Evolutionary conservation across 2,888 invertebrate genomes (phyloP).

Genomic region (Lagria hirta): DNA sequence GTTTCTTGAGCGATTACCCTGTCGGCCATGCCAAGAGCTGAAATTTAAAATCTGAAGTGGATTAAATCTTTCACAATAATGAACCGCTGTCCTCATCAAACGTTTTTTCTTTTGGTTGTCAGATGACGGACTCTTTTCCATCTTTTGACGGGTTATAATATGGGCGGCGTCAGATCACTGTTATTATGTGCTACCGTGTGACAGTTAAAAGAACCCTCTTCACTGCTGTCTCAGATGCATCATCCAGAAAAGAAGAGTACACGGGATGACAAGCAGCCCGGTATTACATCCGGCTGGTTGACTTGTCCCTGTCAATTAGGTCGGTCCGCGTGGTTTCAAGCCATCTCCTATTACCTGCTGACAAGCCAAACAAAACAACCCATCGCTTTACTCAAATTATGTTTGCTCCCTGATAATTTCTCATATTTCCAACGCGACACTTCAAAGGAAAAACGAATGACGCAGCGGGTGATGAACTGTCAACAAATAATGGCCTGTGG

Average conservation of each 20-base stretch:
- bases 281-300: conserved; percentile 54
- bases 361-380: conserved; percentile 49
- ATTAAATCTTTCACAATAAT: conserved; percentile 18
- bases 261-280: conserved; percentile 48
- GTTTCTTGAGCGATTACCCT: background rate
- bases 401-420: conserved; percentile 43
- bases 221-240: conserved; percentile 34
- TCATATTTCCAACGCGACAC: conserved; percentile 39
- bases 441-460: conserved; percentile 27
- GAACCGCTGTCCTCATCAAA: conserved; percentile 6
- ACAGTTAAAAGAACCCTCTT: conserved; percentile 50
- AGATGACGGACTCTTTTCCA: too few species aligned
- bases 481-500: too few species aligned
- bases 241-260: conserved; percentile 30
- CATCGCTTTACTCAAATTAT: conserved; percentile 44
- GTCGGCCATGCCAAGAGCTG: too few species aligned
- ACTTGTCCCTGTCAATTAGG: conserved; percentile 55
- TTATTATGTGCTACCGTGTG: conserved; percentile 52
- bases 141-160: conserved; percentile 34
- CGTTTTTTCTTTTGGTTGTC: conserved; percentile 9
- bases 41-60: conserved; percentile 15
- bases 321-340: conserved; percentile 45
- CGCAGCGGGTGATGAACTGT: too few species aligned
- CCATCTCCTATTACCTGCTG: conserved; percentile 51
- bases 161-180: conserved; percentile 48